Conservation (phyloP, 2,113 vertebrate species). For the Scomber japonicus region DNA sequence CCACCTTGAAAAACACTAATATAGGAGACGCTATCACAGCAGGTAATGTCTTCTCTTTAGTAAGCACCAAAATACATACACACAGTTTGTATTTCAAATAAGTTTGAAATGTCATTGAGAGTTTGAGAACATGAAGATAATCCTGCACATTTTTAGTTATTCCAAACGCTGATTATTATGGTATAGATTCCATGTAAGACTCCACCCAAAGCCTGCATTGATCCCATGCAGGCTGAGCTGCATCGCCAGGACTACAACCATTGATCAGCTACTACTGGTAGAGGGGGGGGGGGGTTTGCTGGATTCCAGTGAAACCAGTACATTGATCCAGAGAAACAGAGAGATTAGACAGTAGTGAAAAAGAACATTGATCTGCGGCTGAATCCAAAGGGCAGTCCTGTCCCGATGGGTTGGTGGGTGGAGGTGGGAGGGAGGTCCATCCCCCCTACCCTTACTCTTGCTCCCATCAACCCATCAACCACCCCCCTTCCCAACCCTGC, state of each 20-base stretch:
- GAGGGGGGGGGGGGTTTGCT: constrained; percentile 20
- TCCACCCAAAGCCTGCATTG: constrained; percentile 38
- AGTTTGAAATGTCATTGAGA: neutral
- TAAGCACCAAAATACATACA: neutral
- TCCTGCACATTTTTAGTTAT: neutral
- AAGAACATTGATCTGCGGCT: constrained; percentile 75
- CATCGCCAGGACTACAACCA: constrained; percentile 31
- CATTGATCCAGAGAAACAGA: constrained; percentile 60
- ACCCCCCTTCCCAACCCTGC: constrained; percentile 15
- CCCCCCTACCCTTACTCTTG: constrained; percentile 12
- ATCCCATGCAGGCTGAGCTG: constrained; percentile 31
- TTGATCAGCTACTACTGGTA: constrained; percentile 53
- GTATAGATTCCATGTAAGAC: constrained; percentile 36
- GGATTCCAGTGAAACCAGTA: constrained; percentile 63
- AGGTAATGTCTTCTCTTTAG: neutral
- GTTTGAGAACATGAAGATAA: neutral
- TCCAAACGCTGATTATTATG: constrained; percentile 15
- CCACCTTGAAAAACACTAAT: neutral
- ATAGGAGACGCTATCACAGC: neutral
- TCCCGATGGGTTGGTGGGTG: constrained; percentile 30
- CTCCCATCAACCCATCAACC: constrained; percentile 30
- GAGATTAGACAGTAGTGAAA: constrained; percentile 70
- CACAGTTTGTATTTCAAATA: neutral
- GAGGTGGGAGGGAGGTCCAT: constrained; percentile 5
- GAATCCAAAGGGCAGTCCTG: constrained; percentile 57